Evolutionary conservation across 92 coral and sea anemone species (phyloP).

Genomic region (Plumapathes pennacea): DNA sequence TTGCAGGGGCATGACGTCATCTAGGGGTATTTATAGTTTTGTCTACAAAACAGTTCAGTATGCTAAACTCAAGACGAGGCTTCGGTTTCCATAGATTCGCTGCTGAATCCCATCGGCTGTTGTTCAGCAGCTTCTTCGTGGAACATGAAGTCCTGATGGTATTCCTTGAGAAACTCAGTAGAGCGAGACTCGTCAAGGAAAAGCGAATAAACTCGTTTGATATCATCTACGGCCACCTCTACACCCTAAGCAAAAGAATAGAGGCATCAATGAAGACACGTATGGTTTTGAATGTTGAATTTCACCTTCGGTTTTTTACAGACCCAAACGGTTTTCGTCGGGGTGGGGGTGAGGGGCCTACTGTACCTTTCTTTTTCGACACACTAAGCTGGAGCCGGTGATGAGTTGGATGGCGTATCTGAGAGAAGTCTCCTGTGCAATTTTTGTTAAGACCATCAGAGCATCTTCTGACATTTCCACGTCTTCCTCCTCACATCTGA

Average conservation of each 20-base stretch:
- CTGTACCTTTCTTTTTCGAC: slow-evolving; percentile 87
- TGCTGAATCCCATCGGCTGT: too few species aligned
- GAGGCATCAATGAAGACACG: neutral
- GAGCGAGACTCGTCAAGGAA: slow-evolving; percentile 97
- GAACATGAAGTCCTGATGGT: slow-evolving; percentile 95
- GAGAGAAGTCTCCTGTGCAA: slow-evolving; percentile 95
- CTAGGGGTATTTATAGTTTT: too few species aligned
- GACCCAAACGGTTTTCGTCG: too few species aligned
- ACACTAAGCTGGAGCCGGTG: slow-evolving; percentile 83
- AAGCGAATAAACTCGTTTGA: slow-evolving; percentile 88
- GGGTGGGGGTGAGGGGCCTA: neutral
- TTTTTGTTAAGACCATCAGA: slow-evolving; percentile 80
- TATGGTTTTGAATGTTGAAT: neutral
- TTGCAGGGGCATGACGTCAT: too few species aligned
- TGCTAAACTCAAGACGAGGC: slow-evolving; percentile 41
- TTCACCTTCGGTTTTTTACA: neutral
- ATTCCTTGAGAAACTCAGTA: slow-evolving; percentile 92
- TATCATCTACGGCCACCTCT: slow-evolving; percentile 90
- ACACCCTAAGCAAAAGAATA: slow-evolving; percentile 62
- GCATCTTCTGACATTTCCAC: slow-evolving; percentile 98
- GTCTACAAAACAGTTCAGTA: too few species aligned
- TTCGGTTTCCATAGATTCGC: slow-evolving; percentile 90
- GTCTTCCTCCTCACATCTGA: slow-evolving; percentile 96
- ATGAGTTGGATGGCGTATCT: slow-evolving; percentile 94
- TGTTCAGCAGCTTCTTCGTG: slow-evolving; percentile 66